Percentiles rank a stretch among this genome's conserved stretches.
Conservation (phyloP, 1,140 invertebrate species). For the Drosophila bipectinata region DNA sequence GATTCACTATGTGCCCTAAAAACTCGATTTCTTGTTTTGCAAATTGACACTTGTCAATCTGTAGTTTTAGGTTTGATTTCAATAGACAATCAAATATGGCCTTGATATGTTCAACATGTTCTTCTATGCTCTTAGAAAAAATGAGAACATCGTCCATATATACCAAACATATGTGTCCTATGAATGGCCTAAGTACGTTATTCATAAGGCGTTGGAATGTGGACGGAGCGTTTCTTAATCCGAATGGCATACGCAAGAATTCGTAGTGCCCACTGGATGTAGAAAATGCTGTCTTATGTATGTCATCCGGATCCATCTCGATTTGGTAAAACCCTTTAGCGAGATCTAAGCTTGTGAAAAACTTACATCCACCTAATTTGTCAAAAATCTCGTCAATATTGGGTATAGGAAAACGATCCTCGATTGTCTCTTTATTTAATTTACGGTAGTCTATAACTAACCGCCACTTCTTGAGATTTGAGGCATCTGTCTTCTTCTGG, state of each 20-base stretch:
- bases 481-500: neutral
- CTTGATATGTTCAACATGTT: neutral
- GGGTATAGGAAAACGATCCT: conserved; percentile 1
- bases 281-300: conserved; percentile 13
- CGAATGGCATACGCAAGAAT: conserved; percentile 4
- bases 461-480: neutral
- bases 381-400: conserved; percentile 9
- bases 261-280: conserved; percentile 4
- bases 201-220: conserved; percentile 52
- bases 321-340: conserved; percentile 6
- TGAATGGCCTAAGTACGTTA: conserved; percentile 32
- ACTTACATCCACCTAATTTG: neutral
- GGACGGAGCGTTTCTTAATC: conserved; percentile 1
- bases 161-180: conserved; percentile 28
- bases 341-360: conserved; percentile 8
- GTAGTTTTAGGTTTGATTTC: too few relatives aligned
- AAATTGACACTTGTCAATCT: too few relatives aligned
- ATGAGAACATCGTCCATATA: conserved; percentile 38
- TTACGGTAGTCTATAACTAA: neutral
- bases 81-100: too few relatives aligned
- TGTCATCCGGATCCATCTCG: neutral
- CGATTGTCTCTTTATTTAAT: conserved; percentile 2
- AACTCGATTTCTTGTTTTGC: too few relatives aligned
- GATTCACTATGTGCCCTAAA: too few relatives aligned
- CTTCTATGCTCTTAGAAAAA: neutral